Conservation (phyloP, 2,113 vertebrate species). For the Ranitomeya variabilis region DNA sequence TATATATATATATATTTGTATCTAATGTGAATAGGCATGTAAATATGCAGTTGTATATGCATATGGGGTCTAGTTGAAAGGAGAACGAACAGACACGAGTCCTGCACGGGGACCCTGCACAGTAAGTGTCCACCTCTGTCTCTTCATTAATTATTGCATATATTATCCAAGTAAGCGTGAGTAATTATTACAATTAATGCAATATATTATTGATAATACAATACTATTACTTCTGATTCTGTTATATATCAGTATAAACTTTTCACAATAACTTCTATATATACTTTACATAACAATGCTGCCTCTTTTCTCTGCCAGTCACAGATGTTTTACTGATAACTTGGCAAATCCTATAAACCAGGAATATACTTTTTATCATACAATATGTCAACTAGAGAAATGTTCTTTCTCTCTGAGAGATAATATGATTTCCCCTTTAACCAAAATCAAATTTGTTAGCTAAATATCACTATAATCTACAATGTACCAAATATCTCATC, state of each 20-base stretch:
- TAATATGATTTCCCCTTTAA: constrained; percentile 52
- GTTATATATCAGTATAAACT: not conserved
- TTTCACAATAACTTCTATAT: not conserved
- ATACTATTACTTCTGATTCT: not conserved
- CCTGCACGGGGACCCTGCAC: no score
- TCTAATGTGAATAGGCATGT: no score
- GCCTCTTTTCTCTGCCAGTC: not conserved
- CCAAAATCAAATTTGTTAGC: constrained; percentile 49
- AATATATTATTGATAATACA: not conserved
- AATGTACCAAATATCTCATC: constrained; percentile 38
- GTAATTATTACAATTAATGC: not conserved
- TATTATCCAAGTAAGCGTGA: not conserved
- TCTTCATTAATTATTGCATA: no score
- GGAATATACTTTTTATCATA: constrained; percentile 13
- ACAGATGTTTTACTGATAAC: not conserved
- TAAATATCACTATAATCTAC: constrained; percentile 48
- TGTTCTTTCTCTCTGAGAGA: constrained; percentile 33
- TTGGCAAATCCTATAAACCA: constrained; percentile 7
- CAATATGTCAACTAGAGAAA: constrained; percentile 30
- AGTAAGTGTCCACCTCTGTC: no score
- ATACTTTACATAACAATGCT: not conserved
- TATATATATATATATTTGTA: no score
- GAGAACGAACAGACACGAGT: no score
- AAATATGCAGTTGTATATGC: no score
- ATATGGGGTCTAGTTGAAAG: no score